These are phyloP conservation scores for Sternotherus odoratus DNA, from an alignment of 2,797 vertebrate species.

Conservation along the genomic window DNA sequence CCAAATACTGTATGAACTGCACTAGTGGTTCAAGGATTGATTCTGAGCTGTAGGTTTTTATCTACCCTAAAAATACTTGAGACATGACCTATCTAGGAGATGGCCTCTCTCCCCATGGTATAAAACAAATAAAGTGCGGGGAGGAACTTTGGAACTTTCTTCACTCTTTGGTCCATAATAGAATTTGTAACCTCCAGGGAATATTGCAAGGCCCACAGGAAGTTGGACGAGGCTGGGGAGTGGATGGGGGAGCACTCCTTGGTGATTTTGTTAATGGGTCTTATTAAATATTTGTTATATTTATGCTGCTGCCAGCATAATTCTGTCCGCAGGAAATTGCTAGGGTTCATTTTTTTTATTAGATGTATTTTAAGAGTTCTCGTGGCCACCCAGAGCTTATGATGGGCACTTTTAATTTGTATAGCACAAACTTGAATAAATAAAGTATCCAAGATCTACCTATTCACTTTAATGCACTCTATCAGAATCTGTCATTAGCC, in stretches of 20 bases:
- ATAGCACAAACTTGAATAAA: slow-evolving; percentile 38
- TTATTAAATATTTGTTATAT: not conserved
- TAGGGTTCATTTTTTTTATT: not conserved
- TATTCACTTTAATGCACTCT: slow-evolving; percentile 4
- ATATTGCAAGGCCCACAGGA: not conserved
- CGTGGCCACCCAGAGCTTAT: not conserved
- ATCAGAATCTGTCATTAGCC: slow-evolving; percentile 18
- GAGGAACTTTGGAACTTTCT: not conserved
- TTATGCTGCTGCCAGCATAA: slow-evolving; percentile 17
- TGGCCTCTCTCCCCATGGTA: not conserved
- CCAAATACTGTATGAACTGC: not conserved
- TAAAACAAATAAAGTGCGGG: not conserved
- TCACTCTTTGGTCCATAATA: not conserved
- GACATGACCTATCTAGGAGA: not conserved
- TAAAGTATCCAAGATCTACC: not conserved
- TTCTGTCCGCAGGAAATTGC: not conserved
- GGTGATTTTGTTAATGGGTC: not conserved
- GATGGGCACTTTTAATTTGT: slow-evolving; percentile 1
- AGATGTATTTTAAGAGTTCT: not conserved
- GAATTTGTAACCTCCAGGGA: not conserved
- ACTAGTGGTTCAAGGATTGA: not conserved
- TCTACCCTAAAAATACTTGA: not conserved
- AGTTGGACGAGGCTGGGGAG: not conserved
- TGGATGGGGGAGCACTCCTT: not conserved
- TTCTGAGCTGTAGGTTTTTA: not conserved